A percentile compares a stretch with the other conserved stretches of the same genome.
Conservation (phyloP, 2,113 vertebrate genomes). For the Scomber scombrus region DNA sequence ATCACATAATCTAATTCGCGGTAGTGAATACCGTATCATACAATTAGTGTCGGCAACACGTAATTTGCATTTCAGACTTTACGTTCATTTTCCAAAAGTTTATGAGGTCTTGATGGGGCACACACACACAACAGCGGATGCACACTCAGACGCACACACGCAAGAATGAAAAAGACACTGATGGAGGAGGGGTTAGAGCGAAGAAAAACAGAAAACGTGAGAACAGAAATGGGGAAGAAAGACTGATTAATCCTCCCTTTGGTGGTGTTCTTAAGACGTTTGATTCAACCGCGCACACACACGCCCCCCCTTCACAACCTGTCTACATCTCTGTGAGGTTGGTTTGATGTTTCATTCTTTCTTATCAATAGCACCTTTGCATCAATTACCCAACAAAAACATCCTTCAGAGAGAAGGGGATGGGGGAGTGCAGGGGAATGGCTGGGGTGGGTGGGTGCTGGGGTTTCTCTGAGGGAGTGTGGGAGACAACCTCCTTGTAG, state of each 20-base stretch:
- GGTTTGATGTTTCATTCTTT: conserved; percentile 82
- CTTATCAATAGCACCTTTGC: conserved; percentile 83
- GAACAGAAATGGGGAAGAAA: conserved; percentile 78
- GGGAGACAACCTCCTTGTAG: conserved; percentile 77
- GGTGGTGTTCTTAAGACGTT: conserved; percentile 68
- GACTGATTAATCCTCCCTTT: conserved; percentile 84
- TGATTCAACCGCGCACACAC: conserved; percentile 48
- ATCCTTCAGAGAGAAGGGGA: conserved; percentile 71
- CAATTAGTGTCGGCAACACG: conserved; percentile 3
- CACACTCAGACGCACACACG: conserved; percentile 27
- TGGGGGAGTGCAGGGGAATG: conserved; percentile 37
- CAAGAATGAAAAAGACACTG: conserved; percentile 46
- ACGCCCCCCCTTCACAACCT: conserved; percentile 46
- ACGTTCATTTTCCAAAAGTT: conserved; percentile 39
- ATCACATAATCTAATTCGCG: conserved; percentile 33
- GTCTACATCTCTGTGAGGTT: conserved; percentile 65
- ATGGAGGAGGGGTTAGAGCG: conserved; percentile 67
- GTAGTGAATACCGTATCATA: conserved; percentile 4
- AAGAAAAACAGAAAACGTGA: conserved; percentile 79
- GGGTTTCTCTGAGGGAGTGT: conserved; percentile 66
- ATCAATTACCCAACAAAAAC: conserved; percentile 83
- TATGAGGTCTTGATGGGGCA: conserved; percentile 27
- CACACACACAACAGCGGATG: not conserved
- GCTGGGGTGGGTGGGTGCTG: conserved; percentile 31
- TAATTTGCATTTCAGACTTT: conserved; percentile 44